Evolutionary conservation across 2,113 vertebrate species (phyloP), one percentile per base, ranked within the genome.

Genomic region (Isichthys henryi): DNA sequence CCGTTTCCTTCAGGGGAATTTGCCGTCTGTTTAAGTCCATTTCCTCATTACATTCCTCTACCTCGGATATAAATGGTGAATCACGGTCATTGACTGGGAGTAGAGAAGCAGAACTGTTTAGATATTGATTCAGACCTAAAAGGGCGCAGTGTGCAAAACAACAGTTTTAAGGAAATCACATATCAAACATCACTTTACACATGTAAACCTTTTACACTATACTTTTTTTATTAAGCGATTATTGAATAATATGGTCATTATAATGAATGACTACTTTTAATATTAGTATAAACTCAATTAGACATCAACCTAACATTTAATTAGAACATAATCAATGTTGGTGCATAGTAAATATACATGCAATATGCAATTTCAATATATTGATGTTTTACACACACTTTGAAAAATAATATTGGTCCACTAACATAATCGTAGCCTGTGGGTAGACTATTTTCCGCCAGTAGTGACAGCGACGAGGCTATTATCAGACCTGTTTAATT

Each of bases 51-150:
- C 92, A 93, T 50, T 95, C 93, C 86, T 87, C 83, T 49, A 13
- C 48, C 45, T 96, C 96, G 13, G 93, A 86, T 1, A 93, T 92
- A 93, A 94, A 93, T 0, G 96, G 96, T 0, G 96, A 97, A 90
- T 96, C 96, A 88, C 95, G 93, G 90, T 96, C 95, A 85, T 96
- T 95, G 86, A 93, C 94, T 93, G 92, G 82, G n/a, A 70, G 27
- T 91, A 87, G 88, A 10, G 89, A 92, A 9, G 90, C 89, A 1
- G 46, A 43, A 88, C 45, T 35, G 23, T 82, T 39, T 31, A 48
- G 66, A 9, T 43, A 80, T 35, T 31, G 23, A 48, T 45, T 88
- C 27, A 90, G 90, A 92, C 92, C 94, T 95, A n/a, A 7, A 88
- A 43, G 31, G 10, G 8, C 27, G 23, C 11, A 11, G 50, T 23